These are phyloP conservation scores for Andrena camellia DNA, from an alignment of 2,888 invertebrate genomes.

Conservation along the genomic window DNA sequence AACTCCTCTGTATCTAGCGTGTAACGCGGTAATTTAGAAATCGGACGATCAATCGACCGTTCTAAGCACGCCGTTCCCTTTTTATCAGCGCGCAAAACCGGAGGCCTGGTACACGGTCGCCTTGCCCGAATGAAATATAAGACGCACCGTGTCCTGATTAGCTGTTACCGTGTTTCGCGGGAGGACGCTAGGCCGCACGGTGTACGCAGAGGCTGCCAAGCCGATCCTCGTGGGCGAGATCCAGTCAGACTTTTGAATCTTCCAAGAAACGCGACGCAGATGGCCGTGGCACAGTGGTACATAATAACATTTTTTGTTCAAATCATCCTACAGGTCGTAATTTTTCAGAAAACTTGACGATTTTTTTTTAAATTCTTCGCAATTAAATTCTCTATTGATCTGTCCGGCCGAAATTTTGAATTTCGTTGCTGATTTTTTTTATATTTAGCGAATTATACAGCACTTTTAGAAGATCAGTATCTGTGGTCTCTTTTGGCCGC, in stretches of 20 bases:
- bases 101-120: not conserved
- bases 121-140: conserved; percentile 3
- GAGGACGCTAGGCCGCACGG: not conserved
- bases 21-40: conserved; percentile 59
- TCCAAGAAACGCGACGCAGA: conserved; percentile 28
- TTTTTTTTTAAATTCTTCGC: too few species aligned
- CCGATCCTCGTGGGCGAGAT: conserved; percentile 15
- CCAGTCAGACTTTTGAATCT: conserved; percentile 14
- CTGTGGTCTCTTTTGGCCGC: too few species aligned
- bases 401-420: too few species aligned
- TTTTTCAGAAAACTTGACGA: too few species aligned
- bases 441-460: too few species aligned
- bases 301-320: too few species aligned
- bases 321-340: too few species aligned
- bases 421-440: too few species aligned
- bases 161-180: conserved; percentile 1
- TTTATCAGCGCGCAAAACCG: not conserved
- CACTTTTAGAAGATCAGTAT: too few species aligned
- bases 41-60: conserved; percentile 11
- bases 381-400: too few species aligned
- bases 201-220: conserved; percentile 19
- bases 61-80: not conserved
- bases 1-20: conserved; percentile 45
- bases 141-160: conserved; percentile 24
- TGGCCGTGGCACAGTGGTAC: too few species aligned